phyloP scores from a whole-genome alignment of 2,797 vertebrate genomes.

The Melanotaenia trifasciata region DNA sequence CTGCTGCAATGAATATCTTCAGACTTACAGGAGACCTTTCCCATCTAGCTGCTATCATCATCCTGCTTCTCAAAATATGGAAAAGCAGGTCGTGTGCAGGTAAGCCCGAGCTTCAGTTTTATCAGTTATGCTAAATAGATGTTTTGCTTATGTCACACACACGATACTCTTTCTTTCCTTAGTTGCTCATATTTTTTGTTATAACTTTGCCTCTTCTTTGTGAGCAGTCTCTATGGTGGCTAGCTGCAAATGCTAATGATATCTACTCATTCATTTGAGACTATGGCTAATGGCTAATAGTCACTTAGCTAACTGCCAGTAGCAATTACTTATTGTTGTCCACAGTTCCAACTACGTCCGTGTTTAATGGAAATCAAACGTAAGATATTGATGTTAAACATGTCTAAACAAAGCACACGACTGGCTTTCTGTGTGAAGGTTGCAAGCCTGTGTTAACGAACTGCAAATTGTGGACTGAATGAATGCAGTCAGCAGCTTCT shows the following conservation, averaged over 20 bases:
- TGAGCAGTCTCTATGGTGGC: constrained; percentile 10
- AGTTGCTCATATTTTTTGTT: background rate
- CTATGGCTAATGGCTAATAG: constrained; percentile 10
- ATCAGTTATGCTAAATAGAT: fast-evolving
- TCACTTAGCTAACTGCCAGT: background rate
- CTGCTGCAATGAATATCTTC: constrained; percentile 91
- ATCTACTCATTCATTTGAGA: constrained; percentile 68
- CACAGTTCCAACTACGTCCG: background rate
- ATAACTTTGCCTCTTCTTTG: background rate
- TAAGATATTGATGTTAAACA: background rate
- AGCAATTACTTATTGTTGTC: background rate
- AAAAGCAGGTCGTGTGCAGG: constrained; percentile 97
- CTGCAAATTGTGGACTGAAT: background rate
- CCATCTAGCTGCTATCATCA: constrained; percentile 97
- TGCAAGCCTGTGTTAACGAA: background rate
- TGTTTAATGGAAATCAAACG: background rate
- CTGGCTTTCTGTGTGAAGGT: background rate
- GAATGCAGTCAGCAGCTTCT: background rate
- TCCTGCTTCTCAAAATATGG: constrained; percentile 98
- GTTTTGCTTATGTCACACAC: fast-evolving
- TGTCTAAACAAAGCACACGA: background rate
- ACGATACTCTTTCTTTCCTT: background rate
- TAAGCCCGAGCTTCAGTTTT: constrained; percentile 58
- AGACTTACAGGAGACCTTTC: constrained; percentile 94
- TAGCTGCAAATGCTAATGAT: constrained; percentile 50